phyloP scores from a whole-genome alignment of 2,113 vertebrate genomes.

The Panthera tigris region DNA sequence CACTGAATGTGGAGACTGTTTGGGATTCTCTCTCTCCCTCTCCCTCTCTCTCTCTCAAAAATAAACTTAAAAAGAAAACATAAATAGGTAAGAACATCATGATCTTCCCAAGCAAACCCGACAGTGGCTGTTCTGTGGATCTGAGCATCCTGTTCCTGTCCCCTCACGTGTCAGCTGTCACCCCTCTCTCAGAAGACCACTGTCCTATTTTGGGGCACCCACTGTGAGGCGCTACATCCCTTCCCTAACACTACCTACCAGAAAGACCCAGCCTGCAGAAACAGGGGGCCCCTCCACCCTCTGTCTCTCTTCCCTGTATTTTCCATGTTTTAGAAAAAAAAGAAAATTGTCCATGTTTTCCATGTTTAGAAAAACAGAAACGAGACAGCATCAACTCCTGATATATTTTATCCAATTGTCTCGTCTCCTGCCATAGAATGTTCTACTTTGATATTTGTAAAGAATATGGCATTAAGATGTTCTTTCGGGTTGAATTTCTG shows the following conservation, averaged over 20 bases:
- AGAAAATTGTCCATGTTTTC: not conserved
- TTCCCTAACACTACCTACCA: not conserved
- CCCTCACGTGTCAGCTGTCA: not conserved
- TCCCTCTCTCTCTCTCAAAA: too few relatives aligned
- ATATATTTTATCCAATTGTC: not conserved
- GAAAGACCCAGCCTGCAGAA: not conserved
- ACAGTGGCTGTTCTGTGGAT: not conserved
- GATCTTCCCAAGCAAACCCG: not conserved
- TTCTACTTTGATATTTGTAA: not conserved
- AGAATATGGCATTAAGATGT: not conserved
- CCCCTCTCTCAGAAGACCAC: not conserved
- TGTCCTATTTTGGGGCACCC: not conserved
- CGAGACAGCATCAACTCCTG: not conserved
- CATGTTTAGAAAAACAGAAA: not conserved
- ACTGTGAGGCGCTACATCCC: not conserved
- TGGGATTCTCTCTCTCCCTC: too few relatives aligned
- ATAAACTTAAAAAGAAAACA: too few relatives aligned
- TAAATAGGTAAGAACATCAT: not conserved
- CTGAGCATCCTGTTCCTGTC: not conserved
- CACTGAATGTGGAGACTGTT: too few relatives aligned
- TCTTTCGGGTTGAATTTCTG: not conserved
- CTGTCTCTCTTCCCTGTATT: not conserved
- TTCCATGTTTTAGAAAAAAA: not conserved
- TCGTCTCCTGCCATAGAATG: not conserved
- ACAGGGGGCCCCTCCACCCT: not conserved